Conservation (phyloP, 2,888 invertebrate genomes). For the Cremastinae sp. region DNA sequence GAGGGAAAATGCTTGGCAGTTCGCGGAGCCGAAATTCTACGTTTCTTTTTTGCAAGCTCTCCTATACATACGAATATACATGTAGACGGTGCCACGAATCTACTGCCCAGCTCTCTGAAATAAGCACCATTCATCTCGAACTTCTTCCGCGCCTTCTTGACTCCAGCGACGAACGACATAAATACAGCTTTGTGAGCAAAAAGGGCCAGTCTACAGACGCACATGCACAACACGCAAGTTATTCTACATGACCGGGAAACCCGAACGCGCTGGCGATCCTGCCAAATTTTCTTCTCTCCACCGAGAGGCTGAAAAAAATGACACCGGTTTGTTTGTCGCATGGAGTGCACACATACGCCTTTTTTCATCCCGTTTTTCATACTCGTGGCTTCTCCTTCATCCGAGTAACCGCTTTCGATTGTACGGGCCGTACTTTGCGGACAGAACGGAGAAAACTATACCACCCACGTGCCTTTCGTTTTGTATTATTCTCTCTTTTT, state of each 20-base stretch:
- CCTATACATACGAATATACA: conserved; percentile 34
- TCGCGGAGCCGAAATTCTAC: conserved; percentile 31
- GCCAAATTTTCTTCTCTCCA: conserved; percentile 57
- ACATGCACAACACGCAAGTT: conserved; percentile 33
- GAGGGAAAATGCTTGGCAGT: conserved; percentile 49
- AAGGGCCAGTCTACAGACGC: too few species aligned
- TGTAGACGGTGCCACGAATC: conserved; percentile 55
- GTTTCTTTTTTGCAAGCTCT: conserved; percentile 8
- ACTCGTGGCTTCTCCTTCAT: conserved; percentile 20
- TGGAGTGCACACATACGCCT: conserved; percentile 42
- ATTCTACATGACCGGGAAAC: too few species aligned
- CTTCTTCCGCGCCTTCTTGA: conserved; percentile 38
- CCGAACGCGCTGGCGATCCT: conserved; percentile 52
- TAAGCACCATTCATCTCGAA: conserved; percentile 52
- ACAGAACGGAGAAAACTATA: conserved; percentile 35
- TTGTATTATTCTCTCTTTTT: conserved; percentile 17
- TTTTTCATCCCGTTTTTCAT: not conserved
- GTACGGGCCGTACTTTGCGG: conserved; percentile 48
- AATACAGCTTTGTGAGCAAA: too few species aligned
- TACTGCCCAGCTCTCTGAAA: conserved; percentile 32
- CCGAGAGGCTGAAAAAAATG: conserved; percentile 42
- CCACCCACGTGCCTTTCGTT: conserved; percentile 16
- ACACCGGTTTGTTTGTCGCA: conserved; percentile 57
- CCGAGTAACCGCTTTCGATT: conserved; percentile 30
- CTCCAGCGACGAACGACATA: conserved; percentile 42